Conservation (phyloP, 2,797 vertebrate species). For the Melanotaenia nigrans region DNA sequence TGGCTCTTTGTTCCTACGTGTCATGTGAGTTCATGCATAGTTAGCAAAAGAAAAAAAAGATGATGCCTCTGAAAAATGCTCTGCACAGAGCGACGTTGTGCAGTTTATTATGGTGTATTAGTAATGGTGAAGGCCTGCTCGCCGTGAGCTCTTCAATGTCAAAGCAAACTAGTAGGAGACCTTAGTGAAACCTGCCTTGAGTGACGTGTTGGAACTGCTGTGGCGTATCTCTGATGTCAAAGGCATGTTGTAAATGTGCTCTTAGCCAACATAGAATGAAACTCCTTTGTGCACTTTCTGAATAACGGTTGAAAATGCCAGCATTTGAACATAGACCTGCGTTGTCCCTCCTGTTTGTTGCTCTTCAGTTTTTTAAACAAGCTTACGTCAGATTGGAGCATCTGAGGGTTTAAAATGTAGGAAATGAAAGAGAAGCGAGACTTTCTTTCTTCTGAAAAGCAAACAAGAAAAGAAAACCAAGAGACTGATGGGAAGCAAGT, state of each 20-base stretch:
- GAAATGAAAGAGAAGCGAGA: conserved; percentile 16
- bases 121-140: conserved; percentile 61
- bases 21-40: conserved; percentile 75
- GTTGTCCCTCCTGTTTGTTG: conserved; percentile 61
- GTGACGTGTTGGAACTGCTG: conserved; percentile 65
- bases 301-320: conserved; percentile 76
- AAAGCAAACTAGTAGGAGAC: conserved; percentile 53
- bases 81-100: conserved; percentile 72
- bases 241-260: conserved; percentile 78
- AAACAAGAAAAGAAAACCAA: conserved; percentile 56
- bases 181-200: conserved; percentile 67
- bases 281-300: conserved; percentile 82
- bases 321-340: conserved; percentile 66
- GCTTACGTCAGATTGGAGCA: conserved; percentile 37
- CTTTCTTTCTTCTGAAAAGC: conserved; percentile 36
- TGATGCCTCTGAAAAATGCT: conserved; percentile 73
- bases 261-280: conserved; percentile 78
- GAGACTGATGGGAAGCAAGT: conserved; percentile 64
- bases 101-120: conserved; percentile 63
- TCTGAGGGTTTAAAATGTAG: conserved; percentile 39
- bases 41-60: conserved; percentile 41
- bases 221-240: conserved; percentile 75
- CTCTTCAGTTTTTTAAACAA: conserved; percentile 22
- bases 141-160: conserved; percentile 51
- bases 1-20: conserved; percentile 70